A percentile compares a stretch with the other conserved stretches of the same genome.
Evolutionary conservation across 1,140 invertebrate genomes (phyloP).

Genomic region (Polypedilum vanderplanki): DNA sequence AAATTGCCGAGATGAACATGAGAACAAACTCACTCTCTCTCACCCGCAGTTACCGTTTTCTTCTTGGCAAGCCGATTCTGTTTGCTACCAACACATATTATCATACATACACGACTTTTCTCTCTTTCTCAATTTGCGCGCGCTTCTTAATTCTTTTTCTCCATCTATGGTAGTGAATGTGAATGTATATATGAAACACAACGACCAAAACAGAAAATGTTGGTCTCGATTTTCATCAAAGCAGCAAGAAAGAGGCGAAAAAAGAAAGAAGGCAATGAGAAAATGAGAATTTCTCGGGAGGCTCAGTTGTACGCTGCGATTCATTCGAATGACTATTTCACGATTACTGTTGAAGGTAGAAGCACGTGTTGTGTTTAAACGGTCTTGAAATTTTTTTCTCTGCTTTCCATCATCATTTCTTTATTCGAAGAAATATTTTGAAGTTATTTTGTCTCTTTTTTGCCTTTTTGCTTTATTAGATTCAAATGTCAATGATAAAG

Average conservation of each 20-base stretch:
- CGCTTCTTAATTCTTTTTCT: conserved; percentile 18
- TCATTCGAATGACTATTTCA: conserved; percentile 21
- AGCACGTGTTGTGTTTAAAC: conserved; percentile 21
- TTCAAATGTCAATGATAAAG: neutral
- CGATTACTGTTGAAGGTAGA: conserved; percentile 26
- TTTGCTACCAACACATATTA: neutral
- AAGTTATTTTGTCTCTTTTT: neutral
- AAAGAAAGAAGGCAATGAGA: conserved; percentile 19
- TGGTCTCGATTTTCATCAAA: conserved; percentile 17
- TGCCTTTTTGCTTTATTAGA: conserved; percentile 5
- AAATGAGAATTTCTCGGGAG: conserved; percentile 9
- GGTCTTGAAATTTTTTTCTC: conserved; percentile 17
- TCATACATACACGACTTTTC: neutral
- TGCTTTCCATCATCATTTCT: neutral
- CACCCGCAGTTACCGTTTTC: neutral
- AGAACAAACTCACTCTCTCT: neutral
- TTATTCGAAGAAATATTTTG: conserved; percentile 15
- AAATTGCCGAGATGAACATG: conserved; percentile 11
- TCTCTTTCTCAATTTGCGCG: conserved; percentile 6
- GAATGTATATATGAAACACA: neutral
- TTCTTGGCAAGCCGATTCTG: too few relatives aligned
- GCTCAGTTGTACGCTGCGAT: conserved; percentile 9
- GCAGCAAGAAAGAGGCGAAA: neutral
- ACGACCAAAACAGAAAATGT: neutral
- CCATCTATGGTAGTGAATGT: conserved; percentile 16